Percentiles rank a stretch among this genome's conserved stretches.
phyloP scores from a whole-genome alignment of 2,888 invertebrate genomes.

The Drosophila peninsularis region DNA sequence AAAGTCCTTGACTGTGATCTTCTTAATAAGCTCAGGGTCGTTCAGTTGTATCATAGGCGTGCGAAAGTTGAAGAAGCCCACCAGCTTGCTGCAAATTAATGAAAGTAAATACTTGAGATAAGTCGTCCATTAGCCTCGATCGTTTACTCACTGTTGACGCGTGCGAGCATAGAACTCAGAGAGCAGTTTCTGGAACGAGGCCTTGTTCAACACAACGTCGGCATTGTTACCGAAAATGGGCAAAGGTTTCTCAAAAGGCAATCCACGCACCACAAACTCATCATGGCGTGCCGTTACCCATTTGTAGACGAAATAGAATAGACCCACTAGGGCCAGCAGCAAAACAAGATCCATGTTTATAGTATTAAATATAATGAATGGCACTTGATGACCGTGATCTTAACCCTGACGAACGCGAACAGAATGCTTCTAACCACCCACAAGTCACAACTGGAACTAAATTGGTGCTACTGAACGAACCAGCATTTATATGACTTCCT shows the following conservation, averaged over 20 bases:
- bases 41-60: conserved; percentile 73
- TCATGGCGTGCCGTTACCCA: conserved; percentile 61
- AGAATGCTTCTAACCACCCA: background rate
- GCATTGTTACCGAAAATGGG: conserved; percentile 69
- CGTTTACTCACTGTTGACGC: conserved; percentile 57
- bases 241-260: conserved; percentile 68
- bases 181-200: conserved; percentile 48
- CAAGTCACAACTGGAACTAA: conserved; percentile 10
- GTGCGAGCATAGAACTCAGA: conserved; percentile 59
- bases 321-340: conserved; percentile 27
- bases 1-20: conserved; percentile 83
- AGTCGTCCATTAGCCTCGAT: too few relatives aligned
- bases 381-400: background rate
- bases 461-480: background rate
- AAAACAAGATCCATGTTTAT: conserved; percentile 29
- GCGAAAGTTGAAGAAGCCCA: conserved; percentile 78
- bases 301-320: conserved; percentile 56
- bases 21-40: conserved; percentile 83
- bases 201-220: conserved; percentile 17
- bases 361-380: background rate
- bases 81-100: conserved; percentile 81
- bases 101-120: background rate
- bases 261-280: conserved; percentile 62
- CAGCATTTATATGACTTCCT: conserved; percentile 18
- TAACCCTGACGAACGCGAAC: background rate